Evolutionary conservation across 2,888 invertebrate species (phyloP), one percentile per base, ranked within the genome.

Genomic region (Melanotus villosus): DNA sequence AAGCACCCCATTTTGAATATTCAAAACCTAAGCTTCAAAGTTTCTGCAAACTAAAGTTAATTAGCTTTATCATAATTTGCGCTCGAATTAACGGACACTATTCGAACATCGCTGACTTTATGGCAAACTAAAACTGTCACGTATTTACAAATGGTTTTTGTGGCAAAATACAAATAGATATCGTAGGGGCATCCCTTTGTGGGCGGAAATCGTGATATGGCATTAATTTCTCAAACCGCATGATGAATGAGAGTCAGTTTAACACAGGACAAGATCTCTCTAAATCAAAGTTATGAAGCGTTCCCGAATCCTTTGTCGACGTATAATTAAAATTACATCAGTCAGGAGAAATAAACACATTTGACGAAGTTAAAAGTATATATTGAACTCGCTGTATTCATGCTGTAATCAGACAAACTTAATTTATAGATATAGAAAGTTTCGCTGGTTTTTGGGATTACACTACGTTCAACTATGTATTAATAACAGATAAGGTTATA

Each of bases 221-320:
- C 47, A 47, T 47, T 47, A 47, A 47, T 47, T 23, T 47, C 47
- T 23, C 26, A 47, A 47, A 23, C 47, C 47, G 47, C 47, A 47
- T 47, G 47, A 47, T 47, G 26, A 47, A 47, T 47, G 47, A 23
- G 47, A 47, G 47, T 23, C 47, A 47, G 23, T 47, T 23, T 19
- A n/a, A 19, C 6, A 26, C 19, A 26, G 47, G 47, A 47, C 47
- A 47, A 47, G 47, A 47, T 23, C 47, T 47, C 23, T 21, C 47
- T 19, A 23, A 47, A 19, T 47, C 23, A 19, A n/a, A 43, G 23
- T 9, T 23, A 10, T 47, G 47, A 6, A n/a, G n/a, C 26, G 23
- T 14, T 26, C 6, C 2, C 23, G 26, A n/a, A 23, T 18, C 23
- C 21, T 47, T 47, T 47, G 47, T 47, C 23, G 23, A 47, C 47